phyloP scores from a whole-genome alignment of 2,113 vertebrate genomes.

The Coryphaenoides rupestris region DNA sequence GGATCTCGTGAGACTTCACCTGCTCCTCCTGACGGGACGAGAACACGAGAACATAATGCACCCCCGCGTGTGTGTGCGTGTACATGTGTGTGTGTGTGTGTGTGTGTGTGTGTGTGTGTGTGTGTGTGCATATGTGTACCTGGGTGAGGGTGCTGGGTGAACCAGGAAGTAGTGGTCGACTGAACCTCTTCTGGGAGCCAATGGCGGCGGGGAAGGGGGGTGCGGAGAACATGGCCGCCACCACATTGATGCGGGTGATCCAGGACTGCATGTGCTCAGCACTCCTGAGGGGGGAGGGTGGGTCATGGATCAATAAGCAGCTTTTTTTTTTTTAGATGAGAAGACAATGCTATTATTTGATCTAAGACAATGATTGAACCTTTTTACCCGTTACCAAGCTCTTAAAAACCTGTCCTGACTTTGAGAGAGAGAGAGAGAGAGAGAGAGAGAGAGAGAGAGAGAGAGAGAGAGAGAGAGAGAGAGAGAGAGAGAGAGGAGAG shows the following conservation, averaged over 20 bases:
- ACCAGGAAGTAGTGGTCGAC: constrained; percentile 88
- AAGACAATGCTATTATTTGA: too few species aligned
- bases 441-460: neutral
- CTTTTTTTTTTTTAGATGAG: too few species aligned
- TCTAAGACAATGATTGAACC: too few species aligned
- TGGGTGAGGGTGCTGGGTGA: constrained; percentile 88
- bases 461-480: neutral
- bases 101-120: neutral
- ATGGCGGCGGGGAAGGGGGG: constrained; percentile 96
- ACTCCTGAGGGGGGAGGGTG: constrained; percentile 79
- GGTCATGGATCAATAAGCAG: too few species aligned
- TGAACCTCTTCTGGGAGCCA: constrained; percentile 95
- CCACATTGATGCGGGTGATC: constrained; percentile 96
- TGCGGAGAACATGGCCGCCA: constrained; percentile 95
- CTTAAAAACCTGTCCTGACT: too few species aligned
- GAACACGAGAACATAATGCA: neutral
- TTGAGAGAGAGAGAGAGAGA: constrained; percentile 2
- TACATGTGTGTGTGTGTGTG: neutral
- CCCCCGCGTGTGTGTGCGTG: neutral
- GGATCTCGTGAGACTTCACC: constrained; percentile 84
- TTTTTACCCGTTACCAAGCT: too few species aligned
- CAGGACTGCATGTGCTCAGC: constrained; percentile 96
- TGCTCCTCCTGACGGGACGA: constrained; percentile 84
- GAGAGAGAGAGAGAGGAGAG: neutral
- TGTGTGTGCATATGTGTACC: constrained; percentile 61